Evolutionary conservation across 2,113 vertebrate genomes (phyloP).

Genomic region (Zingel zingel): DNA sequence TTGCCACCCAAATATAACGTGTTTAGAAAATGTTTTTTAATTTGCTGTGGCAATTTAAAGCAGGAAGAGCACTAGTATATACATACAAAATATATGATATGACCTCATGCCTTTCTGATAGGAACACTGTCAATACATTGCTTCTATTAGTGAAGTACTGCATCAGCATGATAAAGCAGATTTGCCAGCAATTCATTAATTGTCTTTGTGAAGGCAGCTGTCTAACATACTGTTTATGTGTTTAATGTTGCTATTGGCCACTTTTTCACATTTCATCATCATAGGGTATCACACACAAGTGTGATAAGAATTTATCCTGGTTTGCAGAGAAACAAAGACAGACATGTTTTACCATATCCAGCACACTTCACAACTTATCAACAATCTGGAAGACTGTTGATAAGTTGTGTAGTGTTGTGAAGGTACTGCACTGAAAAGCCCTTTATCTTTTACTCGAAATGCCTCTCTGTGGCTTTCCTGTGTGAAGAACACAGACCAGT

Average conservation of each 20-base stretch:
- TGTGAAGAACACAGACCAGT: constrained; percentile 43
- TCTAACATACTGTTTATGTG: too few relatives aligned
- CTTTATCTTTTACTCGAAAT: constrained; percentile 64
- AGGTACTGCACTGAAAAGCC: constrained; percentile 10
- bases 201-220: neutral
- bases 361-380: neutral
- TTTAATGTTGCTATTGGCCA: neutral
- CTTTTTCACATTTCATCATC: neutral
- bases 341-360: constrained; percentile 12
- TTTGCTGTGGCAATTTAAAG: constrained; percentile 2
- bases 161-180: neutral
- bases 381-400: neutral
- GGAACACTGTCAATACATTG: neutral
- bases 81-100: neutral
- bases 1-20: constrained; percentile 30
- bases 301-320: neutral
- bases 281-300: neutral
- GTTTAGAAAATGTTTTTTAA: neutral
- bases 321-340: neutral
- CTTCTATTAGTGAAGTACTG: neutral
- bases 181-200: neutral
- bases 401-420: too few relatives aligned
- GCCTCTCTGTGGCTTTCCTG: constrained; percentile 70
- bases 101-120: neutral
- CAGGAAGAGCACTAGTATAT: neutral